These are phyloP conservation scores for Ophraella communa DNA, from an alignment of 2,888 invertebrate species.

Conservation along the genomic window DNA sequence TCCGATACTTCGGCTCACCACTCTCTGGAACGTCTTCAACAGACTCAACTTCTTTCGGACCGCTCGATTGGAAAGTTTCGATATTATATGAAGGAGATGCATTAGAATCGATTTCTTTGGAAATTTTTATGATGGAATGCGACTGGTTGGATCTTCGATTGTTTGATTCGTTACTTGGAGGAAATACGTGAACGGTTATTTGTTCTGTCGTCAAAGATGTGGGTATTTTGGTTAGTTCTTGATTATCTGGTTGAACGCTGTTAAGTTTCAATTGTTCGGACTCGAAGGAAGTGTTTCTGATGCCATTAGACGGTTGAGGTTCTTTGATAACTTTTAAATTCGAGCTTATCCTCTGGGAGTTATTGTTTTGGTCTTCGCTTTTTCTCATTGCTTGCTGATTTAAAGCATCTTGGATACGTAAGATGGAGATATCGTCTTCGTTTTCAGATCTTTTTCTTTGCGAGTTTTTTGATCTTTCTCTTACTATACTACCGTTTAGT, in stretches of 20 bases:
- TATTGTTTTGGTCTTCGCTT: not conserved
- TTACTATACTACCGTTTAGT: not conserved
- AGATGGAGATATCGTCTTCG: not conserved
- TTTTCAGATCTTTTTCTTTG: not conserved
- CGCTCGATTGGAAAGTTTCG: too few relatives aligned
- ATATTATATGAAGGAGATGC: too few relatives aligned
- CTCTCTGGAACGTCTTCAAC: not conserved
- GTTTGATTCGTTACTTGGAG: not conserved
- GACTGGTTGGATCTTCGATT: not conserved
- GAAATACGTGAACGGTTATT: not conserved
- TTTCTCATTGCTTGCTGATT: not conserved
- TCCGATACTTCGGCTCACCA: not conserved
- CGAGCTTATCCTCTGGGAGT: not conserved
- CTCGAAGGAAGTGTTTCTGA: too few relatives aligned
- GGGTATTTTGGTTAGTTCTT: not conserved
- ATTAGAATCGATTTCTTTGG: too few relatives aligned
- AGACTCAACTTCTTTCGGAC: not conserved
- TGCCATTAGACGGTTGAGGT: too few relatives aligned
- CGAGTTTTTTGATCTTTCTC: not conserved
- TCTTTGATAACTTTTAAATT: too few relatives aligned
- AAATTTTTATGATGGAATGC: not conserved
- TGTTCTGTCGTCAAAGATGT: not conserved
- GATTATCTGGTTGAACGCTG: not conserved
- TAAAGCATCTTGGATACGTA: not conserved
- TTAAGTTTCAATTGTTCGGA: too few relatives aligned